Evolutionary conservation across 2,888 invertebrate species (phyloP), one percentile per base, ranked within the genome.

Genomic region (Chrysolina haemoptera): DNA sequence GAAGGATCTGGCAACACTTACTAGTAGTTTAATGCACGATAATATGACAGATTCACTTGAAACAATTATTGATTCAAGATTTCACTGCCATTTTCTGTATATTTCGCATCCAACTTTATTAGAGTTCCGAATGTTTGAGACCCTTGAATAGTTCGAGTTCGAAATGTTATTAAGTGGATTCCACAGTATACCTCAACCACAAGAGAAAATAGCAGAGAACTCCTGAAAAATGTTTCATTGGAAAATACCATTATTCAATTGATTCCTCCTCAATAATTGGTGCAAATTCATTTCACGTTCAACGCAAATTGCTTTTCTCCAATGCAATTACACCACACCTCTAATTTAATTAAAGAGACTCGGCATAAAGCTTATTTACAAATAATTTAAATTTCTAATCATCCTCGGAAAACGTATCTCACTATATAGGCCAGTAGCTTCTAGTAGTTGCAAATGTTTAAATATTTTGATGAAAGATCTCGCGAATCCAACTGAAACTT

Each of bases 361-460:
- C 59, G 6, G 35, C 16, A 59, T 27, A 5, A 59, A 35, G 59
- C 59, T 59, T 27, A 22, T 59, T 59, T 35, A 35, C 27, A 27
- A 59, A 59, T 59, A 27, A 59, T 59, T 59, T 59, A 14, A 27
- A 59, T 59, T 27, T 59, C 59, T 59, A 35, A 59, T 59, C 59
- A 59, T 3, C 27, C 10, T 35, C n/a, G n/a, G n/a, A 59, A n/a
- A 59, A 59, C 27, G 59, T 59, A 59, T 59, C 18, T 8, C n/a
- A 48, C 48, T 9, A 18, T 53, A 53, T 20, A 53, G 20, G 53
- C 53, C 53, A 3, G 18, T 9, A 11, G 12, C 20, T 11, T 53
- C 20, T 14, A 12, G 2, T 14, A 43, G 14, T 43, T 43, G 43
- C 43, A 14, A 43, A 43, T 3, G 43, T 43, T 14, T 14, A 43